Evolutionary conservation across 2,888 invertebrate genomes (phyloP).

Genomic region (Drosophila niveifrons): DNA sequence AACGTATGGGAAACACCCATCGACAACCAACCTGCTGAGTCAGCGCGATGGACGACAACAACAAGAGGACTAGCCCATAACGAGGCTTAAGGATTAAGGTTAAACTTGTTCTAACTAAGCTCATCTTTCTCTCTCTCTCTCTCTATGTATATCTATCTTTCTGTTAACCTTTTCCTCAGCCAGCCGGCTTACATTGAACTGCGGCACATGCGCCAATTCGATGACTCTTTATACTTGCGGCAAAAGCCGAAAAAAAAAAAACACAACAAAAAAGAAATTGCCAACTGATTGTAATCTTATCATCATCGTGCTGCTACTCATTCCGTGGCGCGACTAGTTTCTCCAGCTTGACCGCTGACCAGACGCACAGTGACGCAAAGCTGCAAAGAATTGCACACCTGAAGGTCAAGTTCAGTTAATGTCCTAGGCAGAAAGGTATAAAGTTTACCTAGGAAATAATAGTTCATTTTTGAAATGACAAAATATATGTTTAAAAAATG

Average conservation of each 20-base stretch:
- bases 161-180: background rate
- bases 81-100: background rate
- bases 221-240: slow-evolving; percentile 31
- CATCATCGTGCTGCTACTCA: slow-evolving; percentile 30
- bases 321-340: slow-evolving; percentile 7
- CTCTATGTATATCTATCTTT: background rate
- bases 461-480: too few species aligned
- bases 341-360: slow-evolving; percentile 18
- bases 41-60: slow-evolving; percentile 34
- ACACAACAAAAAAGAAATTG: background rate
- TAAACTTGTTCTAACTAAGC: background rate
- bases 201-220: slow-evolving; percentile 14
- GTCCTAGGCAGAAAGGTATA: too few species aligned
- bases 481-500: too few species aligned
- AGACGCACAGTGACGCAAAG: slow-evolving; percentile 7
- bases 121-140: background rate
- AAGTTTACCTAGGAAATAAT: too few species aligned
- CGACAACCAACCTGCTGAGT: slow-evolving; percentile 64
- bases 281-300: slow-evolving; percentile 40
- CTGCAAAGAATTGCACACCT: background rate
- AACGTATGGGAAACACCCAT: slow-evolving; percentile 8
- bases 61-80: background rate
- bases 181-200: slow-evolving; percentile 22
- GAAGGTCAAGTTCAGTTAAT: too few species aligned
- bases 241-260: background rate